These are phyloP conservation scores for Piliocolobus tephrosceles DNA, from an alignment of 2,113 vertebrate genomes.

Conservation along the genomic window DNA sequence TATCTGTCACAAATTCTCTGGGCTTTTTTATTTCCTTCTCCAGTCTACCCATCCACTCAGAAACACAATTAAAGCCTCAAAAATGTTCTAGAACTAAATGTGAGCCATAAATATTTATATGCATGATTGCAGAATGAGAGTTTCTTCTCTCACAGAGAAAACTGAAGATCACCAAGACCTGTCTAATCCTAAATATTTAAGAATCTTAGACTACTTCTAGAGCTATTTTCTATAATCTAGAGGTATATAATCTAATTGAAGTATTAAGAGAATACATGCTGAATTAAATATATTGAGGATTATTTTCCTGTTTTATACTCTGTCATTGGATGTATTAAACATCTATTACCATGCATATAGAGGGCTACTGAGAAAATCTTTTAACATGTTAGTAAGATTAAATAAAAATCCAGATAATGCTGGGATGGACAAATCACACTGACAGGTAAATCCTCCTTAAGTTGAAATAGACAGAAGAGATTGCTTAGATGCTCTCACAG, in stretches of 20 bases:
- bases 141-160: not conserved
- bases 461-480: not conserved
- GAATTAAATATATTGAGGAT: not conserved
- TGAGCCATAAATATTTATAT: not conserved
- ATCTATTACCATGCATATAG: not conserved
- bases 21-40: not conserved
- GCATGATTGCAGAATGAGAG: not conserved
- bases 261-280: not conserved
- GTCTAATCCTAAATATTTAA: not conserved
- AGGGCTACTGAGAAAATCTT: not conserved
- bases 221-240: not conserved
- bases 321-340: not conserved
- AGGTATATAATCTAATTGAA: not conserved
- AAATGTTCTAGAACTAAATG: not conserved
- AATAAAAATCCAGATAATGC: constrained; percentile 14
- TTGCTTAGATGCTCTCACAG: not conserved
- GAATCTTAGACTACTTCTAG: not conserved
- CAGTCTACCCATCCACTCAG: not conserved
- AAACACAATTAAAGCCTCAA: constrained; percentile 18
- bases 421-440: not conserved
- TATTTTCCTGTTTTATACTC: not conserved
- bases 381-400: not conserved
- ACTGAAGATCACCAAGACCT: not conserved
- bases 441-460: not conserved
- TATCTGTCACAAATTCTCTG: not conserved